Base-by-base conservation (phyloP, 1,140 invertebrate genomes). In the Phortica variegata region DNA sequence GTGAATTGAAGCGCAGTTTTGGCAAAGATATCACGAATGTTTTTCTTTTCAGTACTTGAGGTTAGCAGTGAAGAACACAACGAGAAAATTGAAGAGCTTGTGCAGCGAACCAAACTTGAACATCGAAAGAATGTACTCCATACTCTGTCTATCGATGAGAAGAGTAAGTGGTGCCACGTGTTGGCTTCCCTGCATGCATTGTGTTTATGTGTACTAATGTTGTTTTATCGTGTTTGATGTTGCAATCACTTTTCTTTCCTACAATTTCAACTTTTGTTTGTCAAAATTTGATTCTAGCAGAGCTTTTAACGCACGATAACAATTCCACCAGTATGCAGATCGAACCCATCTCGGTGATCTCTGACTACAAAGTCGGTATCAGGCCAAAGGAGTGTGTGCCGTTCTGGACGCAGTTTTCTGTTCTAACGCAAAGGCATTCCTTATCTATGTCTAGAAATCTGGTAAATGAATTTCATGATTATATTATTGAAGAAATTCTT, bases 51-150 rank as follows among this genome's bases (percentile, higher is more conserved):
- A 73, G 70, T 69, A 3, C 49, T 73, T 1, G 70, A 73, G 20
- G 61, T 73, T 3, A 54, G 58, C 36, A 73, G 70, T 41, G 70
- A 68, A 19, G 57, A 68, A 1, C 49, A 47, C 13, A 45, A 49
- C 5, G 45, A 57, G 15, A 52, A 59, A 19, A 62, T 65, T 13
- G 53, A 54, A 2, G 21, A 40, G 5, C 52, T 73, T 3, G 68
- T 73, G 2, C 20, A 21, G 4, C 55, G 56, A n/a, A n/a, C n/a
- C n/a, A n/a, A n/a, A n/a, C n/a, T n/a, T n/a, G n/a, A n/a, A n/a
- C n/a, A n/a, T n/a, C n/a, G n/a, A n/a, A n/a, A n/a, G n/a, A n/a
- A n/a, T n/a, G n/a, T n/a, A n/a, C n/a, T 53, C 7, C 42, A 39
- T 10, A 60, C 52, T 43, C 34, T 43, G 1, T 16, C 53, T 8